phyloP scores from a whole-genome alignment of 2,888 invertebrate species.

The Volucella inanis region DNA sequence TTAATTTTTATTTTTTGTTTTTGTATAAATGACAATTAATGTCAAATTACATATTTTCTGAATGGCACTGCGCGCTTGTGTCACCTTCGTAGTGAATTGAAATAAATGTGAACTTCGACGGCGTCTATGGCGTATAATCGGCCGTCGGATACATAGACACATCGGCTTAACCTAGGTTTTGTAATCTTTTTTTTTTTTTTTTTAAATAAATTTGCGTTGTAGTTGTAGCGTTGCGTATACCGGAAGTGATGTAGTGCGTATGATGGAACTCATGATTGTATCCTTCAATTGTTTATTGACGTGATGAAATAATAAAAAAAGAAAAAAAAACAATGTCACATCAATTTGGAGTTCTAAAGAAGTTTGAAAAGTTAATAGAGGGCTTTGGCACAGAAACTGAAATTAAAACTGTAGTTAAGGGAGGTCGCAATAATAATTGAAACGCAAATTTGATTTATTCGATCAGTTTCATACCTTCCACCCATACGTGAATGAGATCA shows the following conservation, averaged over 20 bases:
- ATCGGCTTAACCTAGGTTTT: not conserved
- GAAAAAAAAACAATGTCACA: slow-evolving; percentile 1
- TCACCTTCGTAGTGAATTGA: slow-evolving; percentile 13
- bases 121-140: slow-evolving; percentile 1
- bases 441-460: too few relatives aligned
- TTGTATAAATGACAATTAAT: too few relatives aligned
- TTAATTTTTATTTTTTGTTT: too few relatives aligned
- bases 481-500: too few relatives aligned
- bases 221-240: not conserved
- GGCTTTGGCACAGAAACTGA: too few relatives aligned
- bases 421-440: too few relatives aligned
- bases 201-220: too few relatives aligned
- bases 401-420: too few relatives aligned
- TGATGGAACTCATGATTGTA: not conserved
- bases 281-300: slow-evolving; percentile 18
- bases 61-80: not conserved
- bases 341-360: not conserved
- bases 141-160: not conserved
- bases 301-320: not conserved
- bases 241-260: not conserved
- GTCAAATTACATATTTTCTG: not conserved
- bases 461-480: too few relatives aligned
- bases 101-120: slow-evolving; percentile 4
- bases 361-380: too few relatives aligned
- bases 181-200: slow-evolving; percentile 1